Percentiles rank a stretch among this genome's conserved stretches.
Conservation (phyloP, 1,140 invertebrate species). For the Littorina saxatilis region DNA sequence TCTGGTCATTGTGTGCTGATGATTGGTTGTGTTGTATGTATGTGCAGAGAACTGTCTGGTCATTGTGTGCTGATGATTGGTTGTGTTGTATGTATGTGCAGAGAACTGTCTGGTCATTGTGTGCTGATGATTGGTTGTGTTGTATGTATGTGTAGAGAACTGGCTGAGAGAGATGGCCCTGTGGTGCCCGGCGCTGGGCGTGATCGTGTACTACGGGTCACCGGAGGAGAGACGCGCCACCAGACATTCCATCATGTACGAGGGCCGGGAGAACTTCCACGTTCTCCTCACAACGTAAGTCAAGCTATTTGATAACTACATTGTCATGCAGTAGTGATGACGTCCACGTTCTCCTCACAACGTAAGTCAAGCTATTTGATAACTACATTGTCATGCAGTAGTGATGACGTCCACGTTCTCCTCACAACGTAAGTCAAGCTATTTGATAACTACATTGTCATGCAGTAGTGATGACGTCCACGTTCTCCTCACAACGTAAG, state of each 20-base stretch:
- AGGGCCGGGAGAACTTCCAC: conserved; percentile 85
- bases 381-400: too few species aligned
- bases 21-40: background rate
- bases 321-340: too few species aligned
- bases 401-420: conserved; percentile 88
- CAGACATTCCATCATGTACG: conserved; percentile 85
- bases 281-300: conserved; percentile 90
- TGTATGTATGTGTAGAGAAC: conserved; percentile 81
- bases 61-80: background rate
- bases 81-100: too few species aligned
- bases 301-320: too few species aligned
- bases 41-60: background rate
- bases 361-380: conserved; percentile 79
- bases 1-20: too few species aligned
- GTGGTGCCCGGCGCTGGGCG: conserved; percentile 90
- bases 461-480: conserved; percentile 88
- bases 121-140: background rate
- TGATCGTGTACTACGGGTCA: conserved; percentile 90
- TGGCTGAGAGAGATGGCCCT: conserved; percentile 89
- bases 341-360: conserved; percentile 91
- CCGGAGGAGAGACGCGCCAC: conserved; percentile 88
- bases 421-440: conserved; percentile 85
- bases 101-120: background rate
- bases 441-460: too few species aligned
- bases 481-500: conserved; percentile 90